These are phyloP conservation scores for Erpetoichthys calabaricus DNA, from an alignment of 2,797 vertebrate species.

Conservation along the genomic window DNA sequence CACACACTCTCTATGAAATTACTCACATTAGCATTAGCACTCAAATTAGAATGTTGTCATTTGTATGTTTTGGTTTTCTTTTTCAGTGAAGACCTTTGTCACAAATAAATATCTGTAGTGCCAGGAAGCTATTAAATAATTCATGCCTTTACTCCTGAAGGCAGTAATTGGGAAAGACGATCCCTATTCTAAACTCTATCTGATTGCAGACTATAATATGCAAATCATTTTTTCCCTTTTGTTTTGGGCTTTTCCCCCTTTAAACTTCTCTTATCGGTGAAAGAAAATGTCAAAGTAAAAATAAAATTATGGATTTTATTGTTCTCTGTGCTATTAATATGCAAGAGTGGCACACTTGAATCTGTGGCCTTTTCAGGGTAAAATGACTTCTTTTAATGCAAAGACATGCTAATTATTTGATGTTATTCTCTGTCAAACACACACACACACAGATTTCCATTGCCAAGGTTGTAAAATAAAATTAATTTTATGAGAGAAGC, in stretches of 20 bases:
- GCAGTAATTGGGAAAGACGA: conserved; percentile 30
- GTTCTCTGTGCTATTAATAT: too few relatives aligned
- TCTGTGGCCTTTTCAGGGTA: too few relatives aligned
- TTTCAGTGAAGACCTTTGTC: conserved; percentile 24
- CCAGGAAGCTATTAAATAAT: conserved; percentile 37
- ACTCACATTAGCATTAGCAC: too few relatives aligned
- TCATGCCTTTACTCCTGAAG: conserved; percentile 34
- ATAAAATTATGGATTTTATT: conserved; percentile 19
- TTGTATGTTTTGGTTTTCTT: conserved; percentile 12
- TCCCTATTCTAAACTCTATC: conserved; percentile 28
- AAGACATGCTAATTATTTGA: too few relatives aligned
- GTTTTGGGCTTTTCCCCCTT: background rate
- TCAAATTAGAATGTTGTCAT: background rate
- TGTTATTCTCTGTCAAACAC: too few relatives aligned
- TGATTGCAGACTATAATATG: conserved; percentile 22
- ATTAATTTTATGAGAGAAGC: too few relatives aligned
- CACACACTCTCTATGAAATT: too few relatives aligned
- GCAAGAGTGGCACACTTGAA: too few relatives aligned
- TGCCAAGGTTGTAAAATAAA: too few relatives aligned
- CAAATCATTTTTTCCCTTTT: conserved; percentile 23
- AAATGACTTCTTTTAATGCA: too few relatives aligned
- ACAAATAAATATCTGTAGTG: conserved; percentile 35
- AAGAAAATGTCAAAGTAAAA: conserved; percentile 13
- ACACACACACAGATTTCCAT: too few relatives aligned
- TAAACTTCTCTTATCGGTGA: conserved; percentile 19